Evolutionary conservation across 2,888 invertebrate species (phyloP).

Genomic region (Petrophora chlorosata): DNA sequence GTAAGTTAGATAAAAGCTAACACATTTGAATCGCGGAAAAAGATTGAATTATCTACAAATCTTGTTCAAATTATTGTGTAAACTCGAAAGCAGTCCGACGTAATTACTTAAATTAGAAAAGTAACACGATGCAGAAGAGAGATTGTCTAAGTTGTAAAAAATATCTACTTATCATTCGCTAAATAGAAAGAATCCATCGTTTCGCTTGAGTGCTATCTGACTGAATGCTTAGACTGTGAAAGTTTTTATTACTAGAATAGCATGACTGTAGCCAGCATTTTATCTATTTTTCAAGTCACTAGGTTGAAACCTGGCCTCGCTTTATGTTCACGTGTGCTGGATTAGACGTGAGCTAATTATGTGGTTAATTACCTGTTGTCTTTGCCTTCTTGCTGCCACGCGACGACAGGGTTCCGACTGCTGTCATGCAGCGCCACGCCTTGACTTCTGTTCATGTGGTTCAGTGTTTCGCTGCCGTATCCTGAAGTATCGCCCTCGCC

Average conservation of each 20-base stretch:
- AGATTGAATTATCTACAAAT: no score
- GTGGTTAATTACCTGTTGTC: conserved; percentile 58
- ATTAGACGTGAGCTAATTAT: conserved; percentile 15
- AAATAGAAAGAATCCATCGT: conserved; percentile 34
- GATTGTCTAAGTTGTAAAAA: conserved; percentile 23
- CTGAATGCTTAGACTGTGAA: conserved; percentile 34
- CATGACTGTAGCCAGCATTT: conserved; percentile 19
- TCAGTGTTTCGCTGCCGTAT: conserved; percentile 90
- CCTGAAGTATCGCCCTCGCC: conserved; percentile 92
- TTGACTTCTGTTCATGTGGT: conserved; percentile 72
- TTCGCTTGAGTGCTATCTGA: conserved; percentile 35
- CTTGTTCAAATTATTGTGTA: no score
- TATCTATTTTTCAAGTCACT: conserved; percentile 22
- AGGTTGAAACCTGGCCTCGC: conserved; percentile 14
- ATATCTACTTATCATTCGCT: conserved; percentile 24
- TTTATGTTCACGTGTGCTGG: conserved; percentile 21
- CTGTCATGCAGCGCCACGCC: conserved; percentile 52
- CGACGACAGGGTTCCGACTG: conserved; percentile 63
- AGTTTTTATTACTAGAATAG: conserved; percentile 30
- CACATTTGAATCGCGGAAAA: no score
- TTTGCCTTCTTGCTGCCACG: conserved; percentile 74
- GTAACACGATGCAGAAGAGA: conserved; percentile 8
- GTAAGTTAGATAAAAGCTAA: no score
- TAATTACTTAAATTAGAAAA: no score
- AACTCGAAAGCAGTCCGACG: no score